Percentiles rank a stretch among this genome's conserved stretches.
phyloP scores from a whole-genome alignment of 2,797 vertebrate species.

The Trachops cirrhosus region DNA sequence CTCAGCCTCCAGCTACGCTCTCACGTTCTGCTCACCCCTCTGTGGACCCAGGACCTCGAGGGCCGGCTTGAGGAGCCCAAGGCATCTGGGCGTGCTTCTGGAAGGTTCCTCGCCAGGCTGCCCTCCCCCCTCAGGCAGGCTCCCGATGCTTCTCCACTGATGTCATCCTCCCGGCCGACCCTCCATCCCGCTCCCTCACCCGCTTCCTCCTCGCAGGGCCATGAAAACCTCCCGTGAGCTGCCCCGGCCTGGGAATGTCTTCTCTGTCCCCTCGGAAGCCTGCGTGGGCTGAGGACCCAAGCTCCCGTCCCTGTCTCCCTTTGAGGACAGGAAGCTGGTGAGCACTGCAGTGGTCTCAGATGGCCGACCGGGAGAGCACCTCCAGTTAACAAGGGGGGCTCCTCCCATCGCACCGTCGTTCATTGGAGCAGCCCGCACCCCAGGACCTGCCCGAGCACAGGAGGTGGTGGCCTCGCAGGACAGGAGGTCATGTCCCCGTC shows the following conservation, averaged over 20 bases:
- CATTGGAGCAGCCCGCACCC: rapidly evolving
- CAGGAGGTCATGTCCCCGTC: neutral
- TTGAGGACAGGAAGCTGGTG: neutral
- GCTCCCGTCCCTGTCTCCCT: rapidly evolving
- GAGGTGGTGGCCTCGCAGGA: neutral
- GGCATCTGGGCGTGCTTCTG: neutral
- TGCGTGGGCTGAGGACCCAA: neutral
- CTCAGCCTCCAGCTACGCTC: rapidly evolving
- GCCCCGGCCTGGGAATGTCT: rapidly evolving
- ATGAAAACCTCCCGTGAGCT: neutral
- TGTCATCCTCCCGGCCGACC: conserved; percentile 45
- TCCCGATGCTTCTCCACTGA: neutral
- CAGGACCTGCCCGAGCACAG: rapidly evolving
- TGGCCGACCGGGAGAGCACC: rapidly evolving
- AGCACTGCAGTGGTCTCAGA: rapidly evolving
- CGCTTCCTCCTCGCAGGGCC: conserved; percentile 10
- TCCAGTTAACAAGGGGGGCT: rapidly evolving
- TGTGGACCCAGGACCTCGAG: too few relatives aligned
- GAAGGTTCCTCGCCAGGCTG: neutral
- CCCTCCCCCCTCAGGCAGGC: rapidly evolving
- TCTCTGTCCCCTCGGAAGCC: neutral
- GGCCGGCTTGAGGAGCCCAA: rapidly evolving
- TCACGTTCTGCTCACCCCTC: neutral
- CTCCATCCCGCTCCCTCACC: conserved; percentile 10
- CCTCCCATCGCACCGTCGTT: rapidly evolving